Conservation (phyloP, 53 echinoderm and acorn worm species). For the Holothuria scabra region DNA sequence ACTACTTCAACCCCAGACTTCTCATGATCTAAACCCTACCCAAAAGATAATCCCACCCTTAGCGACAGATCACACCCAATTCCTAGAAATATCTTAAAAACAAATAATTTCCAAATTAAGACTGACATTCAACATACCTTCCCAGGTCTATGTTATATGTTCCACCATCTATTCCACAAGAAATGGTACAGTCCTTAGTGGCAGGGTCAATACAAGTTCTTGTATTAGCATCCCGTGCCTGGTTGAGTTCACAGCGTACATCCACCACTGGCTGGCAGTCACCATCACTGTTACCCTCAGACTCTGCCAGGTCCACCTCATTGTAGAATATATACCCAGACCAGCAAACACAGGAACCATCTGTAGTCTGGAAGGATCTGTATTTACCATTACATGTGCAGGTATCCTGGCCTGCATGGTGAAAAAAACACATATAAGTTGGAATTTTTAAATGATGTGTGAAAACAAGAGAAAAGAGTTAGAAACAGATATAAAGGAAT, state of each 20-base stretch:
- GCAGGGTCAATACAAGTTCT: constrained; percentile 75
- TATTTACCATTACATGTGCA: constrained; percentile 83
- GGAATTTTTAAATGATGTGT: neutral
- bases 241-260: constrained; percentile 73
- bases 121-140: constrained; percentile 56
- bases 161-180: constrained; percentile 68
- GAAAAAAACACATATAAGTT: constrained; percentile 19
- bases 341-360: constrained; percentile 94
- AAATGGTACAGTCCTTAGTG: constrained; percentile 56
- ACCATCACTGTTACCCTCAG: constrained; percentile 81
- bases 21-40: too few relatives aligned
- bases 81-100: too few relatives aligned
- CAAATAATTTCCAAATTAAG: too few relatives aligned
- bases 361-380: constrained; percentile 91
- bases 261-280: constrained; percentile 94
- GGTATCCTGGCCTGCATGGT: constrained; percentile 65
- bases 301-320: constrained; percentile 71
- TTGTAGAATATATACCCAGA: constrained; percentile 92
- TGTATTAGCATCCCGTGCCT: constrained; percentile 77
- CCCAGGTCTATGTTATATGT: constrained; percentile 74
- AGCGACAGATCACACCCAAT: too few relatives aligned
- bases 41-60: too few relatives aligned
- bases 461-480: neutral
- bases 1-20: too few relatives aligned
- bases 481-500: too few relatives aligned